These are phyloP conservation scores for Meloidogyne chitwoodi DNA, from an alignment of 1,140 invertebrate genomes.

Conservation along the genomic window DNA sequence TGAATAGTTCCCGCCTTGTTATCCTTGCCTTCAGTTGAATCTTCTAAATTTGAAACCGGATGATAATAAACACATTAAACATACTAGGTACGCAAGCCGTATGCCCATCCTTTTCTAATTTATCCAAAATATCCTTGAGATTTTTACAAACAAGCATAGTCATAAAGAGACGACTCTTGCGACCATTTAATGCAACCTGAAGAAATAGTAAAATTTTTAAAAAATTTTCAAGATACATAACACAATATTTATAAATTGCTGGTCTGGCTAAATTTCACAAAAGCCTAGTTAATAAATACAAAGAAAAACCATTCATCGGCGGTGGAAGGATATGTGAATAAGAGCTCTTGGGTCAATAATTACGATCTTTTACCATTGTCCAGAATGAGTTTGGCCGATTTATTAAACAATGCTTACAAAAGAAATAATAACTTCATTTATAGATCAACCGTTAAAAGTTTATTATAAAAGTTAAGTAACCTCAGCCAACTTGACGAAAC, in stretches of 20 bases:
- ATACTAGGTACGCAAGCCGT: not conserved
- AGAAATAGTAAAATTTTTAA: not conserved
- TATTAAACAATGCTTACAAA: too few relatives aligned
- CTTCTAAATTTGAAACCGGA: not conserved
- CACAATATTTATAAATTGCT: too few relatives aligned
- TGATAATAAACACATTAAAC: not conserved
- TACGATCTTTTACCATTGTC: too few relatives aligned
- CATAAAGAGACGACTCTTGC: conserved; percentile 33
- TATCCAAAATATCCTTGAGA: conserved; percentile 29
- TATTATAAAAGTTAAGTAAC: conserved; percentile 25
- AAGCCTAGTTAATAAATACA: too few relatives aligned
- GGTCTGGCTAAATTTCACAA: too few relatives aligned
- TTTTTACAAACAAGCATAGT: conserved; percentile 32
- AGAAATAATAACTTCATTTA: too few relatives aligned
- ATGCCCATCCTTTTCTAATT: conserved; percentile 18
- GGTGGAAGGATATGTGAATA: too few relatives aligned
- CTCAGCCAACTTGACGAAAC: conserved; percentile 40
- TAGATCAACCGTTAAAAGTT: too few relatives aligned
- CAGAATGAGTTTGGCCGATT: too few relatives aligned
- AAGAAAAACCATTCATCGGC: too few relatives aligned
- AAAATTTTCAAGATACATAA: too few relatives aligned
- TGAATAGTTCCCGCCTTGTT: conserved; percentile 3
- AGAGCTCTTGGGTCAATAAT: too few relatives aligned
- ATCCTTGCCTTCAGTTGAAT: conserved; percentile 16
- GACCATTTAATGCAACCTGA: conserved; percentile 23